Conservation (phyloP, 2,888 invertebrate species). For the Parapristionchus giblindavisi region DNA sequence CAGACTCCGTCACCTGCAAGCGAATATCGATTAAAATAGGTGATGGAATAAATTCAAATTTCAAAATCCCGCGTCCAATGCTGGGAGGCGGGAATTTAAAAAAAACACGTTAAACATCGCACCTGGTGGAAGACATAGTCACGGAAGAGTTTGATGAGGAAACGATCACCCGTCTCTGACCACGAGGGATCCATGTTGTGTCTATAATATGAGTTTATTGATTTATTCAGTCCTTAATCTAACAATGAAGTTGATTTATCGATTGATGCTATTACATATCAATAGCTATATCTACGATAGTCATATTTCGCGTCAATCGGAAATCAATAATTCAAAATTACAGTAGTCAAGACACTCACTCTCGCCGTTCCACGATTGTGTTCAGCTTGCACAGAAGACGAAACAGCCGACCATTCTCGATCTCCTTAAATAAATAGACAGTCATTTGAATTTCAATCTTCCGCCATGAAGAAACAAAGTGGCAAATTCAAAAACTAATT, state of each 20-base stretch:
- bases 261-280: too few relatives aligned
- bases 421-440: slow-evolving; percentile 75
- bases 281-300: too few relatives aligned
- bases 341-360: slow-evolving; percentile 78
- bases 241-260: not conserved
- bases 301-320: too few relatives aligned
- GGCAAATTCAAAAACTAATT: not conserved
- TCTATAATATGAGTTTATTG: slow-evolving; percentile 72
- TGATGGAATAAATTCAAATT: too few relatives aligned
- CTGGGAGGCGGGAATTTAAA: not conserved
- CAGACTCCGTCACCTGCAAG: slow-evolving; percentile 82
- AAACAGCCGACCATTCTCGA: slow-evolving; percentile 92
- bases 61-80: too few relatives aligned
- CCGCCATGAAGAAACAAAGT: not conserved
- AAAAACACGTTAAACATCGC: not conserved
- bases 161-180: slow-evolving; percentile 97
- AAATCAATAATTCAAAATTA: too few relatives aligned
- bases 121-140: slow-evolving; percentile 94
- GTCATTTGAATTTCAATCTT: not conserved
- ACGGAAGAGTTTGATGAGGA: slow-evolving; percentile 95
- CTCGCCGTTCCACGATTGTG: slow-evolving; percentile 92
- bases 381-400: slow-evolving; percentile 89
- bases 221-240: not conserved
- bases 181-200: slow-evolving; percentile 90
- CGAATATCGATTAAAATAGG: too few relatives aligned